Conservation (phyloP, 2,888 invertebrate genomes). For the Protula sp. region DNA sequence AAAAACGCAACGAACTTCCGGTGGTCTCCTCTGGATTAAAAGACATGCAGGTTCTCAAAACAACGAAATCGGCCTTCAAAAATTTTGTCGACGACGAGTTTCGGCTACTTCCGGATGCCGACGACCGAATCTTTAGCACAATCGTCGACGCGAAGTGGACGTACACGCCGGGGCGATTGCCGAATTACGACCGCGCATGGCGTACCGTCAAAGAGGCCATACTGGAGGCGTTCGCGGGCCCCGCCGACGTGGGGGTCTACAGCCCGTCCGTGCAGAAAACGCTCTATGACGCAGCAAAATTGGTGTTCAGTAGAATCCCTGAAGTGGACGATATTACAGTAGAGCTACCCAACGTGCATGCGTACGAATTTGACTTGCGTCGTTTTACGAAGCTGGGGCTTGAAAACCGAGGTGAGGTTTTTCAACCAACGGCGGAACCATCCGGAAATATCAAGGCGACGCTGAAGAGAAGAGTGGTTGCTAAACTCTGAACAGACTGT, state of each 20-base stretch:
- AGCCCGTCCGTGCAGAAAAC: conserved; percentile 78
- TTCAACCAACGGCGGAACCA: conserved; percentile 1
- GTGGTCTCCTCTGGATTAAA: conserved; percentile 67
- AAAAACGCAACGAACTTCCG: no score
- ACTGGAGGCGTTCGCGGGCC: conserved; percentile 71
- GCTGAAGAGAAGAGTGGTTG: not conserved
- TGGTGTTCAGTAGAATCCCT: conserved; percentile 64
- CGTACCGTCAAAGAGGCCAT: conserved; percentile 64
- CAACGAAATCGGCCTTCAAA: conserved; percentile 74
- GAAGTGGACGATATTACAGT: conserved; percentile 69
- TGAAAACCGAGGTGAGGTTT: conserved; percentile 4
- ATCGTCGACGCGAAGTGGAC: conserved; percentile 71
- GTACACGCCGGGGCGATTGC: conserved; percentile 63
- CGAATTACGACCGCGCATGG: conserved; percentile 70
- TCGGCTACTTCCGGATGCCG: conserved; percentile 68
- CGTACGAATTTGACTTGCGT: conserved; percentile 69
- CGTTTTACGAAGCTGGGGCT: conserved; percentile 61
- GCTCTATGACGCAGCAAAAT: conserved; percentile 67
- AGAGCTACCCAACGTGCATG: conserved; percentile 78
- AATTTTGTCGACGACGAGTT: conserved; percentile 76
- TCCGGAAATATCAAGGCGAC: not conserved
- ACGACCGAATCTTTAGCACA: conserved; percentile 74
- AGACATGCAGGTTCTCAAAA: conserved; percentile 69
- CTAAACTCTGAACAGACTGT: not conserved
- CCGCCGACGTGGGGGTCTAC: conserved; percentile 66